These are phyloP conservation scores for Trichogramma evanescens DNA, from an alignment of 2,888 invertebrate species.

Conservation along the genomic window DNA sequence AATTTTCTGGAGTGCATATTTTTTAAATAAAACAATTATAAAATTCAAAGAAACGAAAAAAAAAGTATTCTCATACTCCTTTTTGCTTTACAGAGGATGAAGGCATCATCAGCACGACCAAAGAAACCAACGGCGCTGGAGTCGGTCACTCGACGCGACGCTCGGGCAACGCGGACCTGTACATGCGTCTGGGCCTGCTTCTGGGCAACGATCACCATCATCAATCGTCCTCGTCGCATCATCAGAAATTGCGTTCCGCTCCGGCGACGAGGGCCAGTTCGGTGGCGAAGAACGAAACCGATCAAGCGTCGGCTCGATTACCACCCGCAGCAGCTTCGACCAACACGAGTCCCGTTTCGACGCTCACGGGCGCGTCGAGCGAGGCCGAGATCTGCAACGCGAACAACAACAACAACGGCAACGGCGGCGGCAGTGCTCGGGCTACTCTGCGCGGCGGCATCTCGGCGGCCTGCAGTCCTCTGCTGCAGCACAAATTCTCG, in stretches of 20 bases:
- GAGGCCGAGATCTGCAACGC: constrained; percentile 55
- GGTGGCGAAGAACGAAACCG: constrained; percentile 4
- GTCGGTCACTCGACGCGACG: constrained; percentile 44
- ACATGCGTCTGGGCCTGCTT: constrained; percentile 75
- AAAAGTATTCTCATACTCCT: background rate
- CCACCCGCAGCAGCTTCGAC: constrained; percentile 43
- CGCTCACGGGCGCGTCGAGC: constrained; percentile 73
- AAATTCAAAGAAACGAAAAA: too few relatives aligned
- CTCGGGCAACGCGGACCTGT: constrained; percentile 68
- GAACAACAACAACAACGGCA: background rate
- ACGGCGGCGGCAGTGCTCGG: constrained; percentile 27
- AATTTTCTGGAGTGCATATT: too few relatives aligned
- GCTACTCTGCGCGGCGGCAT: too few relatives aligned
- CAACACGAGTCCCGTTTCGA: constrained; percentile 85
- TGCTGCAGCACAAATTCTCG: too few relatives aligned
- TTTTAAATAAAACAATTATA: too few relatives aligned
- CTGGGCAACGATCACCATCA: constrained; percentile 53
- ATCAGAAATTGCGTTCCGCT: constrained; percentile 8
- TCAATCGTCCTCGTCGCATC: constrained; percentile 20
- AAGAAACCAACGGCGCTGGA: constrained; percentile 41
- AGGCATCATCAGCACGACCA: constrained; percentile 46
- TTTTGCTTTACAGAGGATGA: constrained; percentile 58
- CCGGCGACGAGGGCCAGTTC: constrained; percentile 17
- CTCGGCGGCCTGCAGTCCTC: too few relatives aligned
- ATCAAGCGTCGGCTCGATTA: constrained; percentile 17